phyloP scores from a whole-genome alignment of 2,797 vertebrate genomes.

The Spondyliosoma cantharus region DNA sequence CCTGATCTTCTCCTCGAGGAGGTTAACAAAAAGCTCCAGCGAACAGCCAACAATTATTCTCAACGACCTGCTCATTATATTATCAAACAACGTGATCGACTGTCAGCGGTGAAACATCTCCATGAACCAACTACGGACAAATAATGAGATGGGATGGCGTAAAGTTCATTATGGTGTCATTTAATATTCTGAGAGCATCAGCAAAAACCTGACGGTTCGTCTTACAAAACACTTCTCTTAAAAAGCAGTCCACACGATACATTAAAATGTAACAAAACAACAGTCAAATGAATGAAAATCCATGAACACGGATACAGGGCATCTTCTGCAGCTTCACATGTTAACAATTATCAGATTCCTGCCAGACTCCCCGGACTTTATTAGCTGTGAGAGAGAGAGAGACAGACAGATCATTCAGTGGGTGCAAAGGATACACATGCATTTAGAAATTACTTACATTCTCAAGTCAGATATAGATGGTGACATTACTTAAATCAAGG shows the following conservation, averaged over 20 bases:
- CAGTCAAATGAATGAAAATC: constrained; percentile 12
- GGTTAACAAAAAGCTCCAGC: neutral
- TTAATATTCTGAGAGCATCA: constrained; percentile 61
- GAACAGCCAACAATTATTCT: neutral
- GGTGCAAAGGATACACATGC: neutral
- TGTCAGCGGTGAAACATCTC: neutral
- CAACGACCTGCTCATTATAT: neutral
- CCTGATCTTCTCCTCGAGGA: neutral
- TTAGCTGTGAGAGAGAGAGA: constrained; percentile 62
- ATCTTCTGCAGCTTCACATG: constrained; percentile 30
- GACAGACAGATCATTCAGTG: neutral
- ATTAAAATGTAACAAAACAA: constrained; percentile 48
- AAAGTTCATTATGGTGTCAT: constrained; percentile 22
- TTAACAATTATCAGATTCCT: neutral
- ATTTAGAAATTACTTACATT: neutral
- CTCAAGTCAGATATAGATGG: neutral
- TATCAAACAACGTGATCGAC: neutral
- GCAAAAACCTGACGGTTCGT: constrained; percentile 37
- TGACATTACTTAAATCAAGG: neutral
- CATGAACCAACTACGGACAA: neutral
- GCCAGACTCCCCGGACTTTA: constrained; percentile 8
- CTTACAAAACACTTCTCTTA: constrained; percentile 67
- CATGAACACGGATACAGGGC: constrained; percentile 7
- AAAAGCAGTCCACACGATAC: constrained; percentile 57
- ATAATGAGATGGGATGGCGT: constrained; percentile 27